Percentiles rank a stretch among this genome's conserved stretches.
phyloP scores from a whole-genome alignment of 1,140 invertebrate genomes.

The Augochlora pura region DNA sequence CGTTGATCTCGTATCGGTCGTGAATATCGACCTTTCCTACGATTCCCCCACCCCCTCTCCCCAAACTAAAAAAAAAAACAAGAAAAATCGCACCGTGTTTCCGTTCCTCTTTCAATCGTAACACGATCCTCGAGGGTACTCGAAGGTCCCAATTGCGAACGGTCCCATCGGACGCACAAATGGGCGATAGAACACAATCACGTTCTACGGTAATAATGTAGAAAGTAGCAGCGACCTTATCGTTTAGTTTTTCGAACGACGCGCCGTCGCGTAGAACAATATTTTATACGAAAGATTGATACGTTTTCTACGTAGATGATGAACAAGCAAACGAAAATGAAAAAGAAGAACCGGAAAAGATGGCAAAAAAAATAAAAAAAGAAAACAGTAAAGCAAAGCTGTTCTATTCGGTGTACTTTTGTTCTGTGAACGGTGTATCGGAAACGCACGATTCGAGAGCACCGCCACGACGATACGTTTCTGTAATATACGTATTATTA shows the following conservation, averaged over 20 bases:
- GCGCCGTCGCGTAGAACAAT: conserved; percentile 32
- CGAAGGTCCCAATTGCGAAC: conserved; percentile 1
- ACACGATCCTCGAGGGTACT: conserved; percentile 18
- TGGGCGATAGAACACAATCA: conserved; percentile 23
- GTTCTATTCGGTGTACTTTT: conserved; percentile 22
- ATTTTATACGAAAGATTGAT: conserved; percentile 43
- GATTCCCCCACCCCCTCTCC: background rate
- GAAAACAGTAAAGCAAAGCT: background rate
- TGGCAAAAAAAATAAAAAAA: no score
- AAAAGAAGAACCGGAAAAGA: background rate
- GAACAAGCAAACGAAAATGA: background rate
- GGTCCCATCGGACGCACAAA: conserved; percentile 14
- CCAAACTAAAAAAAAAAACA: background rate
- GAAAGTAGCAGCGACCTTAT: conserved; percentile 4
- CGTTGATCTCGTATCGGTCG: conserved; percentile 58
- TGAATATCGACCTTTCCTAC: conserved; percentile 52
- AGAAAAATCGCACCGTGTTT: no score
- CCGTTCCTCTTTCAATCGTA: background rate
- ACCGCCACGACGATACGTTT: background rate
- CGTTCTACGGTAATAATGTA: conserved; percentile 16
- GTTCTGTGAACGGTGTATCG: conserved; percentile 20
- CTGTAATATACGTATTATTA: conserved; percentile 21
- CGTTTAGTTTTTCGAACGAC: conserved; percentile 26
- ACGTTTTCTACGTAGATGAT: conserved; percentile 31
- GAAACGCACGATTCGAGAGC: background rate